These are phyloP conservation scores for Sebastes diaconus DNA, from an alignment of 2,797 vertebrate species.

Conservation along the genomic window DNA sequence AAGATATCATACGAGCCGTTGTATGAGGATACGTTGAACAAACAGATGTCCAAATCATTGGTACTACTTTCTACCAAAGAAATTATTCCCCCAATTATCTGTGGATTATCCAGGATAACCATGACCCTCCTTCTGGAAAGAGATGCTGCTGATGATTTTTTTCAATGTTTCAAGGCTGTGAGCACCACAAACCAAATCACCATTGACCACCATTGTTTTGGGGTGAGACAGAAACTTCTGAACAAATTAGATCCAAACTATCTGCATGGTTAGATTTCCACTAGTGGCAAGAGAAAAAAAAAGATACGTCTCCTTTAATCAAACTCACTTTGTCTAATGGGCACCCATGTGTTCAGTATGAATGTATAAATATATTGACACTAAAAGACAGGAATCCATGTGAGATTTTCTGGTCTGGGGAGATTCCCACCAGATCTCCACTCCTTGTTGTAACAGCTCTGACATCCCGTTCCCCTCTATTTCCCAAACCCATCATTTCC, in stretches of 20 bases:
- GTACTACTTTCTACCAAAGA: not conserved
- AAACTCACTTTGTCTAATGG: not conserved
- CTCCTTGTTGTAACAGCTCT: conserved; percentile 41
- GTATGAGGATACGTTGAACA: not conserved
- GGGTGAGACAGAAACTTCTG: not conserved
- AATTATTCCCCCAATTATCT: not conserved
- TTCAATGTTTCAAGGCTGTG: not conserved
- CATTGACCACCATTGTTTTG: conserved; percentile 12
- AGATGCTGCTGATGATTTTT: not conserved
- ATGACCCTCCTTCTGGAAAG: not conserved
- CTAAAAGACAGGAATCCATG: conserved; percentile 19
- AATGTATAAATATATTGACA: conserved; percentile 7
- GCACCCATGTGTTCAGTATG: not conserved
- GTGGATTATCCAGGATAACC: conserved; percentile 3
- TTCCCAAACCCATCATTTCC: conserved; percentile 69
- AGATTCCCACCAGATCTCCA: conserved; percentile 41
- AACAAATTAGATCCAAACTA: conserved; percentile 20
- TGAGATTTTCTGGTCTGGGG: conserved; percentile 20
- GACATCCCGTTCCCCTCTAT: conserved; percentile 59
- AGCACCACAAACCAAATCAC: conserved; percentile 5
- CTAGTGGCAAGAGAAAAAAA: not conserved
- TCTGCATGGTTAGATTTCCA: not conserved
- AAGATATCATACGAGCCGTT: no score
- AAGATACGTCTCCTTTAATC: not conserved
- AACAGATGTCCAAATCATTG: not conserved